Evolutionary conservation across 2,888 invertebrate species (phyloP), one percentile per base, ranked within the genome.

Genomic region (Liodrosophila aerea): DNA sequence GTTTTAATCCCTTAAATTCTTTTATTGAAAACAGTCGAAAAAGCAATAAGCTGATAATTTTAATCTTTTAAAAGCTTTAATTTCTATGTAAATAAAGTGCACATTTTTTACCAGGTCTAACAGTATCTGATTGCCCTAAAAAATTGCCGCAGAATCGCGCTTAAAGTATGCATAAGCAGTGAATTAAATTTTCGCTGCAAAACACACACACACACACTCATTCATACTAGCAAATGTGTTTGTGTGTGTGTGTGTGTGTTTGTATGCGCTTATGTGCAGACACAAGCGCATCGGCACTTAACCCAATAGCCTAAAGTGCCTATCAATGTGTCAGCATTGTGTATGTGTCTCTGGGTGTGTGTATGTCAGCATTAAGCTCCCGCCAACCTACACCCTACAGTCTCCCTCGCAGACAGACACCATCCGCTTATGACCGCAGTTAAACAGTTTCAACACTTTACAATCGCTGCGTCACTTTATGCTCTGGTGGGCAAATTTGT

Each of bases 221-320:
- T n/a, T 18, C 9, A 29, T 36, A 53, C 22, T 29, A 15, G 40
- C 8, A 27, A 13, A 8, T 11, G 2, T 27, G 9, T 16, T 7
- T 36, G 15, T 29, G 4, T 22, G 22, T 22, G 22, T 22, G 22
- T 22, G 22, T 30, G 27, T 49, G 33, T 16, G 7, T 11, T 11
- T 36, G 29, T 39, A 13, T 4, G 34, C 9, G 9, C 7, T 18
- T 9, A 13, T 9, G 29, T 34, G 45, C 18, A 58, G n/a, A 16
- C 22, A 45, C 58, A 56, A 62, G 58, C 60, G 70, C 76, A 58
- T 45, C 31, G 9, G n/a, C 76, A 76, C 76, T 76, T 83, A 83
- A 83, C 80, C 76, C 76, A 83, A 75, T 46, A 78, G 4, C 37
- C 4, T 64, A 58, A 64, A 73, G 58, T 64, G 63, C 47, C 61